Conservation (phyloP, 2,888 invertebrate genomes). For the Cylindroiulus punctatus region DNA sequence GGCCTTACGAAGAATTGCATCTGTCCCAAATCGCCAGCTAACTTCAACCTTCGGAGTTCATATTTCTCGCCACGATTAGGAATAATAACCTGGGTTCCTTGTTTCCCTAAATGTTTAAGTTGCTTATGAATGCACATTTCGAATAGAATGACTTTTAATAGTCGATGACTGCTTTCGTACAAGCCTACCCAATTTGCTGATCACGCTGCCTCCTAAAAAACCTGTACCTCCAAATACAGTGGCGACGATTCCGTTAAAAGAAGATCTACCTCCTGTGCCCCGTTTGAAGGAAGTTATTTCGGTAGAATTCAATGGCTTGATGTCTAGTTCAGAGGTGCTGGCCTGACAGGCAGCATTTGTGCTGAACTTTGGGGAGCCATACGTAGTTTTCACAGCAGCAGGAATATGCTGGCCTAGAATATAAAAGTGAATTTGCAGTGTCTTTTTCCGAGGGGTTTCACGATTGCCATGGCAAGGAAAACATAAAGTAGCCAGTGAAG, state of each 20-base stretch:
- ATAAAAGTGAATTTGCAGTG: neutral
- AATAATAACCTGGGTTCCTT: conserved; percentile 78
- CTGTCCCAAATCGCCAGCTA: conserved; percentile 95
- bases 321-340: neutral
- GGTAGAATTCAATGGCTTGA: conserved; percentile 55
- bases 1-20: conserved; percentile 75
- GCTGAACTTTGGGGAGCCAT: conserved; percentile 1
- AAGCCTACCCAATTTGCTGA: conserved; percentile 86
- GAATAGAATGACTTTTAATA: neutral
- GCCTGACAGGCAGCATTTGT: neutral
- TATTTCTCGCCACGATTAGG: conserved; percentile 92
- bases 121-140: neutral
- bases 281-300: conserved; percentile 55
- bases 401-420: conserved; percentile 31
- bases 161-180: neutral
- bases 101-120: conserved; percentile 61
- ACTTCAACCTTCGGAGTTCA: conserved; percentile 79
- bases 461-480: too few relatives aligned
- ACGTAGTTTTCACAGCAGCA: neutral
- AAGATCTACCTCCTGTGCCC: conserved; percentile 80
- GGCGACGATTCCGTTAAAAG: conserved; percentile 96
- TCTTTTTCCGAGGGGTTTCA: too few relatives aligned
- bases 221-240: conserved; percentile 97
- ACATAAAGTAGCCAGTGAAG: too few relatives aligned
- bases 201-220: conserved; percentile 86